Evolutionary conservation across 2,113 vertebrate species (phyloP), one percentile per base, ranked within the genome.

Genomic region (Raja brachyura): DNA sequence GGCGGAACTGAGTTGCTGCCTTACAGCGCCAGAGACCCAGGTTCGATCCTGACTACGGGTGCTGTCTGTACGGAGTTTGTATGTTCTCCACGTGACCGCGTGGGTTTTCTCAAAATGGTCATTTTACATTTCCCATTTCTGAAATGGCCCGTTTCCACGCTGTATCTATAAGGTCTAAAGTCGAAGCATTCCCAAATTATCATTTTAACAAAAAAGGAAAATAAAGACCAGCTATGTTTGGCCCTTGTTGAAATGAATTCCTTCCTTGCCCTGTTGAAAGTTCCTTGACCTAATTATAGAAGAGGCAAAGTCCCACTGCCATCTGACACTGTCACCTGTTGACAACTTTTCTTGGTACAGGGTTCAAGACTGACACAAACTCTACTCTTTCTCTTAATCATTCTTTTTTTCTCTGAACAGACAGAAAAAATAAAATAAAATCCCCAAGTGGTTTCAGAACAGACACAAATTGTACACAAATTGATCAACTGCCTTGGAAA

Each of bases 241-340:
- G 90, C 33, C 90, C 31, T 92, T 5, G 18, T 92, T 54, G 31
- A 73, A 74, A 92, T 92, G 73, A 48, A 70, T 73, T 92, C 90
- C 63, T 73, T 73, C 20, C 66, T 73, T 70, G 63, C 22, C 66
- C 74, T 5, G 22, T 79, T 61, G 61, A 79, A 79, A 93, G 54
- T 66, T 63, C 20, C 94, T 93, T 48, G 14, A 93, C 94, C 96
- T 96, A 95, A 96, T 96, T 96, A 95, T 96, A 96, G 95, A 93
- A 0, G 76, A 95, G 95, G 94, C 93, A 93, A 93, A 79, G 93
- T 85, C 25, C 6, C 8, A n/a, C 28, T 33, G 93, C 94, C 85
- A 94, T 93, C 93, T 95, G 95, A 93, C 90, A 95, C 95, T 94
- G 92, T 94, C 95, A 94, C 94, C 94, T 94, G 94, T 95, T 96